Percentiles rank a stretch among this genome's conserved stretches.
These are phyloP conservation scores for Hydractinia echinata DNA, from an alignment of 30 jellyfish, hydroid and myxozoan genomes.

Conservation along the genomic window DNA sequence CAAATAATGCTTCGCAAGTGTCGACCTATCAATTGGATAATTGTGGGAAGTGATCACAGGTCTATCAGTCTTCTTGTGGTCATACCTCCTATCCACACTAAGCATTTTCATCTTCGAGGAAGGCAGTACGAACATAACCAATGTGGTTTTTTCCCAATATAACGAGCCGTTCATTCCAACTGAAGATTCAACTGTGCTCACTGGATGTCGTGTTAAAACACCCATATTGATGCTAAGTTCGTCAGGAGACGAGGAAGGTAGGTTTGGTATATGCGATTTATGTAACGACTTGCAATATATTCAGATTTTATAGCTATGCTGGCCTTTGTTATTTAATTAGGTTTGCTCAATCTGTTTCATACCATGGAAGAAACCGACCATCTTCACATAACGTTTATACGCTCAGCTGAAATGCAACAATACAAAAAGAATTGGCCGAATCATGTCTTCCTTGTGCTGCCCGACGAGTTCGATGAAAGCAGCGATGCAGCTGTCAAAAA, in stretches of 20 bases:
- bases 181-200: neutral
- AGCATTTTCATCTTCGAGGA: slow-evolving; percentile 58
- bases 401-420: slow-evolving; percentile 45
- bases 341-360: slow-evolving; percentile 71
- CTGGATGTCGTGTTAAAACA: slow-evolving; percentile 35
- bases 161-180: slow-evolving; percentile 34
- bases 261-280: neutral
- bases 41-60: neutral
- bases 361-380: slow-evolving; percentile 92
- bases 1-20: slow-evolving; percentile 50
- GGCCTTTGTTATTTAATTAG: slow-evolving; percentile 19
- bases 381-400: slow-evolving; percentile 66
- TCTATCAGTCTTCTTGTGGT: slow-evolving; percentile 36
- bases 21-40: slow-evolving; percentile 36
- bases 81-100: slow-evolving; percentile 83
- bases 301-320: neutral
- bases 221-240: slow-evolving; percentile 87
- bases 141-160: slow-evolving; percentile 44
- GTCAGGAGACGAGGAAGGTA: slow-evolving; percentile 89
- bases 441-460: slow-evolving; percentile 84
- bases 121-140: slow-evolving; percentile 37
- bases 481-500: slow-evolving; percentile 73
- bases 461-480: slow-evolving; percentile 56
- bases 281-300: neutral
- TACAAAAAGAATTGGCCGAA: slow-evolving; percentile 91